phyloP scores from a whole-genome alignment of 2,113 vertebrate species.

The Ptilorrhoa leucosticta region DNA sequence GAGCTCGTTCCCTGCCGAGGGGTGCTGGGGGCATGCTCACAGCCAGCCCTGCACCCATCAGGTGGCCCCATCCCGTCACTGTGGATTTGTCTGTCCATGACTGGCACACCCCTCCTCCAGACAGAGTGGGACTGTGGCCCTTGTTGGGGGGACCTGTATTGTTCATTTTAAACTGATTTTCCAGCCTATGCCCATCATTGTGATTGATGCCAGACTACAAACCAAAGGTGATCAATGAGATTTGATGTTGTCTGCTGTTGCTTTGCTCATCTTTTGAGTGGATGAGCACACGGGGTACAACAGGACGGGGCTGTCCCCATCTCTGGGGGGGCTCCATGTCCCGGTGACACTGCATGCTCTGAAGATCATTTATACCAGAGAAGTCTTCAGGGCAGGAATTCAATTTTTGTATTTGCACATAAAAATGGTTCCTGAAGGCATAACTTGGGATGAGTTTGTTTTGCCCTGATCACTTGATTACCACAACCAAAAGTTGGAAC shows the following conservation, averaged over 20 bases:
- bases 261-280: neutral
- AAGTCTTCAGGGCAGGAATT: neutral
- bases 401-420: neutral
- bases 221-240: neutral
- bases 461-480: neutral
- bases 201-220: neutral
- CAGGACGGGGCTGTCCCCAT: neutral
- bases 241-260: too few relatives aligned
- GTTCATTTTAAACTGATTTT: neutral
- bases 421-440: neutral
- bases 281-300: accelerated
- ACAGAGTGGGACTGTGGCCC: accelerated
- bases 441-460: neutral
- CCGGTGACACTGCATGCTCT: neutral
- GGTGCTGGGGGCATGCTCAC: neutral
- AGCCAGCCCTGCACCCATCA: neutral
- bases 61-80: neutral
- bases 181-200: accelerated
- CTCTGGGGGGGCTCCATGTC: neutral
- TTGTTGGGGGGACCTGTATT: neutral
- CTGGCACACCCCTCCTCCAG: neutral
- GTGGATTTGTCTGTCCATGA: neutral
- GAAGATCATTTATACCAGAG: neutral
- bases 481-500: neutral
- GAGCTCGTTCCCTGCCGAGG: neutral